Evolutionary conservation across 2,888 invertebrate species (phyloP), one percentile per base, ranked within the genome.

Genomic region (Punctoribates punctum): DNA sequence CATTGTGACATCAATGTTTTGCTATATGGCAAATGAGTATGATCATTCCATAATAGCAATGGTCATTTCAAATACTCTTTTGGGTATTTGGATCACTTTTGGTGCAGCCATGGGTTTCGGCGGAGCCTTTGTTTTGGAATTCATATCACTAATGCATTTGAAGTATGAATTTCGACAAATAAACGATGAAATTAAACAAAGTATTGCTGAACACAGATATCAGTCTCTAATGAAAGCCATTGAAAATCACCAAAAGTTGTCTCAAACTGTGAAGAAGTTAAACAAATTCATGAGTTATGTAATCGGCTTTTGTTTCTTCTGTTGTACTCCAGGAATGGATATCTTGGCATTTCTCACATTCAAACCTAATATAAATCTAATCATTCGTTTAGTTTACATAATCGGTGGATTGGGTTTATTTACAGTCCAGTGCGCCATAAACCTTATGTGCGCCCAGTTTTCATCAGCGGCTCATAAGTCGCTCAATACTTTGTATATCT

Each of bases 101-200:
- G 62, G 27, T 8, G 27, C 62, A 1, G 29, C 27, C 0, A 6
- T 62, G 25, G 27, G 27, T 13, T 62, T 54, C 4, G 54, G 60
- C 11, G 60, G 23, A 3, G 11, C 20, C 4, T 60, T 60, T 60
- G 23, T 60, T 15, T 62, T 62, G 4, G 3, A 2, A 9, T 62
- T 27, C 27, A 27, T 25, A 27, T 42, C 42, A 9, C 4, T 13
- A 13, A 42, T 42, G 8, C 42, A 62, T 27, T 15, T 62, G 23
- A 62, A 62, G 27, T 62, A 62, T 62, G 23, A 62, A 15, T 62
- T 62, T 27, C 25, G 62, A 62, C 62, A 62, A 62, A 25, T 62
- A 1, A 62, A 62, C 13, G 62, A 62, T 15, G 11, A 23, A 25
- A 27, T 62, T 8, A 29, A 9, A 5, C 5, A 25, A 23, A 62